These are phyloP conservation scores for Gerris lacustris DNA, from an alignment of 2,888 invertebrate genomes.

Conservation along the genomic window DNA sequence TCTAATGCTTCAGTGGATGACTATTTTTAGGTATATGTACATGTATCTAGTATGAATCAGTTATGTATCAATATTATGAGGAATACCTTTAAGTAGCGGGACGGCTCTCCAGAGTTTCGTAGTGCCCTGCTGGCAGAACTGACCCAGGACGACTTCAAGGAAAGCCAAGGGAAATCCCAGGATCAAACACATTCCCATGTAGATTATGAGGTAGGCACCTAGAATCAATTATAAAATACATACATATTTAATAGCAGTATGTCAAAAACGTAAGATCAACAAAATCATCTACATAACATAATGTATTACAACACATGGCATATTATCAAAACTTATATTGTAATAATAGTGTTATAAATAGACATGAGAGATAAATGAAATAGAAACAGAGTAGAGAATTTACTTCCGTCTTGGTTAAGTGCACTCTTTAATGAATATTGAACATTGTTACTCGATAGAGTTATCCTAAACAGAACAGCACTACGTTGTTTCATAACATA, in stretches of 20 bases:
- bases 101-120: constrained; percentile 53
- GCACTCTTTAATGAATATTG: no score
- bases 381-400: no score
- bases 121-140: constrained; percentile 52
- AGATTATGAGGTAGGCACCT: constrained; percentile 44
- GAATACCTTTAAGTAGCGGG: constrained; percentile 50
- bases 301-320: constrained; percentile 5
- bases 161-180: constrained; percentile 48
- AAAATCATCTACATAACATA: background rate
- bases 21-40: no score
- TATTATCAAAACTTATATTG: background rate
- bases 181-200: constrained; percentile 40
- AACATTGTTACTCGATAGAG: no score
- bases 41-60: no score
- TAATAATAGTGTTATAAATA: no score
- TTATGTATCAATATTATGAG: no score
- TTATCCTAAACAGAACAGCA: no score
- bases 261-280: constrained; percentile 2
- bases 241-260: background rate
- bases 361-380: no score
- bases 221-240: constrained; percentile 17
- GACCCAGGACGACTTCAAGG: constrained; percentile 50
- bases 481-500: no score
- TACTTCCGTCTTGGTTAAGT: no score
- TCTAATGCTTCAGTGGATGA: no score